Percentiles rank a stretch among this genome's conserved stretches.
These are phyloP conservation scores for Thereva nobilitata DNA, from an alignment of 2,888 invertebrate species.

Conservation along the genomic window DNA sequence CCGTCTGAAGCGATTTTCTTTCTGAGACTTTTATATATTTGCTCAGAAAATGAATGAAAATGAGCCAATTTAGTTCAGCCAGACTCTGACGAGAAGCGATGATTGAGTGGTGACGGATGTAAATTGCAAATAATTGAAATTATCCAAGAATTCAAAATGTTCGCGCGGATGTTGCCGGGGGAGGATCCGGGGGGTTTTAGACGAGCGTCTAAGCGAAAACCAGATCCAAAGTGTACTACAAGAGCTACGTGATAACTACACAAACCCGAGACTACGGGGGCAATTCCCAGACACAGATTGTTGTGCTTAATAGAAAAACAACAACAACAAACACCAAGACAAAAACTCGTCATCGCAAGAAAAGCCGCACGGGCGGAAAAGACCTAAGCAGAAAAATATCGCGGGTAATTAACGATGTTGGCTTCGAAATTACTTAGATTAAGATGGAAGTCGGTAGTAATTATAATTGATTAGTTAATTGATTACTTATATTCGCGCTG, in stretches of 20 bases:
- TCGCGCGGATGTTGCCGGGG: no score
- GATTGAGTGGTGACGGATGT: slow-evolving; percentile 27
- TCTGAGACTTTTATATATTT: not conserved
- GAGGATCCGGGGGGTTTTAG: no score
- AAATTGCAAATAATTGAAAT: slow-evolving; percentile 28
- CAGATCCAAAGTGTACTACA: no score
- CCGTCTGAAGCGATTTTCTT: no score
- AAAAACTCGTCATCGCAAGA: no score
- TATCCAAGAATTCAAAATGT: not conserved
- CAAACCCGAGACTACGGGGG: no score
- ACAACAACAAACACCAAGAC: no score
- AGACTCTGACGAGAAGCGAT: not conserved
- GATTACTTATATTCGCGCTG: not conserved
- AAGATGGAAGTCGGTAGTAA: slow-evolving; percentile 22
- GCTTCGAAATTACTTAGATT: slow-evolving; percentile 1
- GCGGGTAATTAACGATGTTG: slow-evolving; percentile 24
- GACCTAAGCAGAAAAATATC: not conserved
- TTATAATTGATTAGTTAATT: slow-evolving; percentile 32
- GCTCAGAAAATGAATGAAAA: slow-evolving; percentile 20
- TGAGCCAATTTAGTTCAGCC: slow-evolving; percentile 21
- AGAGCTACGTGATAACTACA: no score
- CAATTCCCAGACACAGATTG: no score
- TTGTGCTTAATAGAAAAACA: no score
- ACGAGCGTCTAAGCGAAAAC: no score
- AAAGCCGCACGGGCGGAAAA: no score